These are phyloP conservation scores for Rotaria magnacalcarata DNA, from an alignment of 2,888 invertebrate species.

Conservation along the genomic window DNA sequence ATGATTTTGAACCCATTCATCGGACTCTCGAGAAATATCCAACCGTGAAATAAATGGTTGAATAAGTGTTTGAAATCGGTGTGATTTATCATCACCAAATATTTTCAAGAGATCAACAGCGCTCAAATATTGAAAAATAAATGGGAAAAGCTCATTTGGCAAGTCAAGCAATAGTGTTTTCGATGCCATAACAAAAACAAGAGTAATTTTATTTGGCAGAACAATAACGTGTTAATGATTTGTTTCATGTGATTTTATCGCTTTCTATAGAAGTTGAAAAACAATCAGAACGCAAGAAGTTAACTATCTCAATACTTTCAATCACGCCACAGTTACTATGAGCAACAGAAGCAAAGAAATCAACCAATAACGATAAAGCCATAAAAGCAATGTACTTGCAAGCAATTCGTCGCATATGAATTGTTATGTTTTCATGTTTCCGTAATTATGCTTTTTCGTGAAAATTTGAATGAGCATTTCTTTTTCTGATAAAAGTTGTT, in stretches of 20 bases:
- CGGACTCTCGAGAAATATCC: background rate
- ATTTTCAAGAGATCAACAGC: background rate
- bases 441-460: too few relatives aligned
- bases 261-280: background rate
- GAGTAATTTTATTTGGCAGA: background rate
- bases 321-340: background rate
- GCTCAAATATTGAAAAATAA: background rate
- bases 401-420: too few relatives aligned
- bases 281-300: background rate
- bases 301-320: background rate
- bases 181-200: background rate
- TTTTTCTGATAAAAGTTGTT: too few relatives aligned
- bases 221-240: background rate
- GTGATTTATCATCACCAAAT: background rate
- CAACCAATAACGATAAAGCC: too few relatives aligned
- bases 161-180: background rate
- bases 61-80: background rate
- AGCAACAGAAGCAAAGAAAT: too few relatives aligned
- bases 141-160: background rate
- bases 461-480: too few relatives aligned
- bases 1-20: constrained; percentile 11
- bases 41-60: background rate
- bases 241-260: background rate
- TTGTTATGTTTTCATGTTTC: too few relatives aligned
- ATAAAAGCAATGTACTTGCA: too few relatives aligned